A percentile compares a stretch with the other conserved stretches of the same genome.
phyloP scores from a whole-genome alignment of 2,113 vertebrate genomes.

The Passer domesticus region DNA sequence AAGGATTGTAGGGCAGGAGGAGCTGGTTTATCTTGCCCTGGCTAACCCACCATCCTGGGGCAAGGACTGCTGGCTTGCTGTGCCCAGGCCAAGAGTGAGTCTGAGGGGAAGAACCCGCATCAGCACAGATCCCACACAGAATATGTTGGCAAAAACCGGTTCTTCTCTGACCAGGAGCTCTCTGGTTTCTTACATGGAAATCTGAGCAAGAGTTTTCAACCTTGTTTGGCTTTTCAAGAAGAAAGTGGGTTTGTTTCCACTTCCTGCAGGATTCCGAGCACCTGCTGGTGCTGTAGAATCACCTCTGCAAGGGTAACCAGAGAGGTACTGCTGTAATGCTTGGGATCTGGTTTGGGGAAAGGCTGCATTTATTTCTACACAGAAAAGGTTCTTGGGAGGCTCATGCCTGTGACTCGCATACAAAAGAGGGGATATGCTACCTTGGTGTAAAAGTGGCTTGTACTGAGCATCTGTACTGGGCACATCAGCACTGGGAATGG shows the following conservation, averaged over 20 bases:
- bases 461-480: too few relatives aligned
- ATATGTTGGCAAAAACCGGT: rapidly evolving
- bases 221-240: not conserved
- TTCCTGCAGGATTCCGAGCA: not conserved
- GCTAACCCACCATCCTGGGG: not conserved
- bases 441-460: not conserved
- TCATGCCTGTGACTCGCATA: not conserved
- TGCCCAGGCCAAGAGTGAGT: not conserved
- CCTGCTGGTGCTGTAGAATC: not conserved
- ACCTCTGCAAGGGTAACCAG: not conserved
- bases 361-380: not conserved
- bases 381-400: not conserved
- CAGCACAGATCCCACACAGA: rapidly evolving
- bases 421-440: not conserved
- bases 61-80: rapidly evolving
- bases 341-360: not conserved
- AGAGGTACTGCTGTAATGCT: not conserved
- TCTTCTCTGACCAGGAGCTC: not conserved
- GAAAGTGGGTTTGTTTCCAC: not conserved
- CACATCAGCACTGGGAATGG: not conserved
- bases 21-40: not conserved
- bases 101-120: not conserved
- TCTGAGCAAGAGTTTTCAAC: not conserved
- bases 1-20: not conserved
- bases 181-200: not conserved